These are phyloP conservation scores for Charadrius vociferus DNA, from an alignment of 2,113 vertebrate species.

Conservation along the genomic window DNA sequence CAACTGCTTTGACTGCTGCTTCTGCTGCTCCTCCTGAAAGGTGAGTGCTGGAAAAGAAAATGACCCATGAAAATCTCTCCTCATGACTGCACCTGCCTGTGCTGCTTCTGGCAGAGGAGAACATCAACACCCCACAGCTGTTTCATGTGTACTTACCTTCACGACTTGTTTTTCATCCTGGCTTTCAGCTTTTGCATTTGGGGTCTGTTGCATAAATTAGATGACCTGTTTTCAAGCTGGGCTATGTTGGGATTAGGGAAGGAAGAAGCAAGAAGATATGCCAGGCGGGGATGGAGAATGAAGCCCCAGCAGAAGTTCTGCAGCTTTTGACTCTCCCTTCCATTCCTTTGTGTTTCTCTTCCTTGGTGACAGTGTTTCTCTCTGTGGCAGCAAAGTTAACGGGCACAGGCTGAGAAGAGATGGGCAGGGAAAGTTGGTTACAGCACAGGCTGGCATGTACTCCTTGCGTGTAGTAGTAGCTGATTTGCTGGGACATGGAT, in stretches of 20 bases:
- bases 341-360: neutral
- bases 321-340: neutral
- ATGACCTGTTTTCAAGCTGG: neutral
- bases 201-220: neutral
- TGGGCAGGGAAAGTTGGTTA: neutral
- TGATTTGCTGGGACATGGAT: neutral
- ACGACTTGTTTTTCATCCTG: neutral
- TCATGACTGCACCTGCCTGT: neutral
- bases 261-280: neutral
- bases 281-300: neutral
- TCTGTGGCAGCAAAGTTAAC: neutral
- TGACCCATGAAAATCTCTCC: neutral
- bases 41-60: neutral
- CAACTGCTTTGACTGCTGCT: neutral
- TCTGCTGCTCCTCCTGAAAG: neutral
- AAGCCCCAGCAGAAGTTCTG: neutral
- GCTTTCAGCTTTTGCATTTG: neutral
- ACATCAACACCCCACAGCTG: neutral
- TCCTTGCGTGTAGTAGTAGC: neutral
- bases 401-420: neutral
- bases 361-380: neutral
- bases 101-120: neutral
- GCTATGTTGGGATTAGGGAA: accelerated
- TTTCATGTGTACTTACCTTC: neutral
- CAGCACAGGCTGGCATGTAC: neutral